Evolutionary conservation across 2,113 vertebrate genomes (phyloP).

Genomic region (Bos javanicus): DNA sequence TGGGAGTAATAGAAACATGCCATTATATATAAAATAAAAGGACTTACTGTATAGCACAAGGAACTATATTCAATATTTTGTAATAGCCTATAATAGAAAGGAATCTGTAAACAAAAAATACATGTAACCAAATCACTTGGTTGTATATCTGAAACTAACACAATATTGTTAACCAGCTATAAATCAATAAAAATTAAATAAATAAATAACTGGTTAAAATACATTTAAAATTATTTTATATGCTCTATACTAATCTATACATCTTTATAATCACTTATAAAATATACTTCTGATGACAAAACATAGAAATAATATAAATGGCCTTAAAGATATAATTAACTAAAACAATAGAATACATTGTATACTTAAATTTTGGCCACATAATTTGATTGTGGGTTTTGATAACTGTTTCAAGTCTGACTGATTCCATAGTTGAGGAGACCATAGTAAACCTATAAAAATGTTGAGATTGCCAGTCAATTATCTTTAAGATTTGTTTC

Average conservation of each 20-base stretch:
- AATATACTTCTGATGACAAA: background rate
- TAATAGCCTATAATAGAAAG: background rate
- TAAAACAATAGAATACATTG: background rate
- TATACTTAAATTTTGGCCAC: background rate
- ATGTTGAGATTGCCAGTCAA: background rate
- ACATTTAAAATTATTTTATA: background rate
- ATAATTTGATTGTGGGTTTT: background rate
- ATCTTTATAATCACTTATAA: background rate
- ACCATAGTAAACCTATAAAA: background rate
- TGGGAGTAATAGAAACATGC: background rate
- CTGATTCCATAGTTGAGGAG: background rate
- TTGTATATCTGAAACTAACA: background rate
- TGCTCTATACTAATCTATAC: background rate
- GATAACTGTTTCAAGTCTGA: background rate
- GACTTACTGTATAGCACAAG: background rate
- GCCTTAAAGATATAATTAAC: background rate
- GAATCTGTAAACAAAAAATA: background rate
- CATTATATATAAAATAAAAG: background rate
- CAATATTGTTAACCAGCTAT: background rate
- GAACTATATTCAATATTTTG: background rate
- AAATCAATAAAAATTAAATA: background rate
- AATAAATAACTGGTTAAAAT: background rate
- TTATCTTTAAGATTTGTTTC: background rate
- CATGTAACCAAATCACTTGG: background rate
- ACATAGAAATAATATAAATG: background rate